Evolutionary conservation across 2,113 vertebrate species (phyloP), one percentile per base, ranked within the genome.

Genomic region (Cromileptes altivelis): DNA sequence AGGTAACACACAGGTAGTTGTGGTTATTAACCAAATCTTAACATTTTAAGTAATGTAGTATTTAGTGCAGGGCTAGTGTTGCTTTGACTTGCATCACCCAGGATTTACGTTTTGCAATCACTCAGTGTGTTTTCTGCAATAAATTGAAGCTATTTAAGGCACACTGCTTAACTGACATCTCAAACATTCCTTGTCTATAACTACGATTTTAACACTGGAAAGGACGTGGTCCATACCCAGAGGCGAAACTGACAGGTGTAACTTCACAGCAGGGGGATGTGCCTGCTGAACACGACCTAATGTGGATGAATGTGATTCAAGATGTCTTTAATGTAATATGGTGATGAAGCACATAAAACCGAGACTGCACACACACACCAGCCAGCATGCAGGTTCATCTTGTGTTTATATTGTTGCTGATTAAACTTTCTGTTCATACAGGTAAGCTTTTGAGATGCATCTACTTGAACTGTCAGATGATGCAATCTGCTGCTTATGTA

Each of bases 401-500:
- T 27, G 6, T 60, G 40, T 61, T 45, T 3, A 52, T 17, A 17
- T 2, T 30, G 17, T 0, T 49, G 2, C 21, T 6, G 23, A 47
- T 18, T 8, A 50, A 42, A 67, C 19, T 12, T 55, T 25, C 40
- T 33, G 2, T 21, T 40, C 3, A 0, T 1, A 19, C 0, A 0
- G 6, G 8, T 9, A 47, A 15, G 81, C 52, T 60, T 30, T 53
- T 5, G 5, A 14, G 3, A 15, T 19, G 15, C 11, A 2, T 63
- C 8, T 19, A 47, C 23, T 55, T 52, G 18, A 57, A 72, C 23
- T 85, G 73, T 71, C 73, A 88, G 89, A 57, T 94, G 93, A 94
- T 81, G 93, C 93, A 94, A 94, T 88, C 80, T n/a, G n/a, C 45
- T 63, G 65, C 70, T 63, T 25, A 65, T 73, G 37, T 10, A 17